phyloP scores from a whole-genome alignment of 2,113 vertebrate genomes.

The Oryzias melastigma region DNA sequence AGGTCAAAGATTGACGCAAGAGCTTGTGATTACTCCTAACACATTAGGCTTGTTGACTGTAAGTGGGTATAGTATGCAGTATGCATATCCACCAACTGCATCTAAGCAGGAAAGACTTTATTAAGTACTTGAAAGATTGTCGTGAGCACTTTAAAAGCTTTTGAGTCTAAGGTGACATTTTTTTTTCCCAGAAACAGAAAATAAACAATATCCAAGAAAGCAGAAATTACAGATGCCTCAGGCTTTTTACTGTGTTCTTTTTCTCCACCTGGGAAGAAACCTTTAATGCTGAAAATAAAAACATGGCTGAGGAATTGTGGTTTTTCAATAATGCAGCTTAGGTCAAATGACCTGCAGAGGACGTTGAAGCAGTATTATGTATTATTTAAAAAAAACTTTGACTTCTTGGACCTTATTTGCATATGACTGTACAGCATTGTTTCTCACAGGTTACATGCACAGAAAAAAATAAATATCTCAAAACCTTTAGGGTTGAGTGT shows the following conservation, averaged over 20 bases:
- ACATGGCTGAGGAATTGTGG: neutral
- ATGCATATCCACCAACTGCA: neutral
- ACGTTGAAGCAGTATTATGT: no score
- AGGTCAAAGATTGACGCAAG: conserved; percentile 8
- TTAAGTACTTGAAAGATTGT: neutral
- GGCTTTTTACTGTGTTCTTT: neutral
- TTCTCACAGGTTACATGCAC: no score
- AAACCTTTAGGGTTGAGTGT: no score
- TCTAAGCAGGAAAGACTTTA: neutral
- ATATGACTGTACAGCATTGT: no score
- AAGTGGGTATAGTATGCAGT: neutral
- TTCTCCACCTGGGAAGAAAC: neutral
- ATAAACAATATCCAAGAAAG: neutral
- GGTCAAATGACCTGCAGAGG: neutral
- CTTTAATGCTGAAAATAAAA: neutral
- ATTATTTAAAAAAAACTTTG: no score
- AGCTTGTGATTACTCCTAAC: neutral
- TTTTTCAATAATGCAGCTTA: neutral
- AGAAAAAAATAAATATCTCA: no score
- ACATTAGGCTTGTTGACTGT: conserved; percentile 9
- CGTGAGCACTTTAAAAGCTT: neutral
- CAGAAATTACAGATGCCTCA: neutral
- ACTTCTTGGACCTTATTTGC: no score
- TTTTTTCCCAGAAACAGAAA: neutral
- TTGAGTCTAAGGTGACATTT: neutral